Percentiles rank a stretch among this genome's conserved stretches.
phyloP scores from a whole-genome alignment of 2,113 vertebrate genomes.

The Clarias macrocephalus region DNA sequence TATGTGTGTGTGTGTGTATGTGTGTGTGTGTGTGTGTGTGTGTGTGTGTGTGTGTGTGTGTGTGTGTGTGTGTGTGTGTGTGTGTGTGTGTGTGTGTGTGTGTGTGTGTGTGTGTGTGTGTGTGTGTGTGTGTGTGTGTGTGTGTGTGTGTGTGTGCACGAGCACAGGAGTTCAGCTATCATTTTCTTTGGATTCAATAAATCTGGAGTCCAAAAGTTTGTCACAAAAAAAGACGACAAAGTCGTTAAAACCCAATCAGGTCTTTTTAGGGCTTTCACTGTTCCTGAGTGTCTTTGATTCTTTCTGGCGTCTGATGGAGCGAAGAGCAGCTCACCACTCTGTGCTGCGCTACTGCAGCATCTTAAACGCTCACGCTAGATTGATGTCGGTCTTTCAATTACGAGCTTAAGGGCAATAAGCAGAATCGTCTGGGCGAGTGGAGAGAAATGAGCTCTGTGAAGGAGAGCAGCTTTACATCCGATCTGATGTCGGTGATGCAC shows the following conservation, averaged over 20 bases:
- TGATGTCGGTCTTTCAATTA: conserved; percentile 53
- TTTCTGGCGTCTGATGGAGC: neutral
- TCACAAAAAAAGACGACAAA: neutral
- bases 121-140: no score
- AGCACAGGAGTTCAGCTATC: neutral
- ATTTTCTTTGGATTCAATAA: conserved; percentile 12
- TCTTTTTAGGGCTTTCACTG: neutral
- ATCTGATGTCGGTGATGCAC: conserved; percentile 57
- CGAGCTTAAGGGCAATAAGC: conserved; percentile 51
- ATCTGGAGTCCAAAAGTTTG: conserved; percentile 5
- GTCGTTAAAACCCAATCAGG: neutral
- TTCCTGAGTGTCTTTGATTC: neutral
- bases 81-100: no score
- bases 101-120: no score
- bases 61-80: no score
- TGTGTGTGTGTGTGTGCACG: no score
- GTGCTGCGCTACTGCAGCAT: neutral
- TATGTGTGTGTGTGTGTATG: no score
- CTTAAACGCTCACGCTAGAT: conserved; percentile 36
- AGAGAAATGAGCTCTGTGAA: conserved; percentile 50
- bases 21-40: no score
- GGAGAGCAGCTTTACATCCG: conserved; percentile 5
- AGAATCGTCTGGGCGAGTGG: conserved; percentile 35
- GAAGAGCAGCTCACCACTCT: neutral
- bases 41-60: no score